Percentiles rank a stretch among this genome's conserved stretches.
Evolutionary conservation across 2,113 vertebrate genomes (phyloP).

Genomic region (Struthidea cinerea): DNA sequence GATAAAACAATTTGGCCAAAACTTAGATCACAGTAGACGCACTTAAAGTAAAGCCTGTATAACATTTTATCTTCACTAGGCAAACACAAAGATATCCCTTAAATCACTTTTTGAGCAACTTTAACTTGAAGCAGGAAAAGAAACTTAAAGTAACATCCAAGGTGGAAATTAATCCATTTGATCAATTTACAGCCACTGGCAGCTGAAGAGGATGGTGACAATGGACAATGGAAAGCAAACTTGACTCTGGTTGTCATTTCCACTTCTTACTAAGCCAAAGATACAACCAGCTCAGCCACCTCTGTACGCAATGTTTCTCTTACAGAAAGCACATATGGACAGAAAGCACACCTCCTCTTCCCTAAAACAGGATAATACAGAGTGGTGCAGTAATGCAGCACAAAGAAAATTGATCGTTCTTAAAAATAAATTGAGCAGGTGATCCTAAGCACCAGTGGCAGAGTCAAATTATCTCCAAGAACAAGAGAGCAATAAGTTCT

Average conservation of each 20-base stretch:
- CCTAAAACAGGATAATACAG: background rate
- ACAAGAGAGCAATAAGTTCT: background rate
- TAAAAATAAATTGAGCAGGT: background rate
- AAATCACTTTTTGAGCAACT: background rate
- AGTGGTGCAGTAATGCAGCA: background rate
- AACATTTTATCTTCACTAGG: background rate
- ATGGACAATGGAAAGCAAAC: background rate
- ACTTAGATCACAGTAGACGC: background rate
- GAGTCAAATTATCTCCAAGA: background rate
- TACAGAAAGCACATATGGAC: background rate
- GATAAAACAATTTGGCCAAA: background rate
- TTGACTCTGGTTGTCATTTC: background rate
- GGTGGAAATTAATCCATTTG: background rate
- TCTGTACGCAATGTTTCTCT: background rate
- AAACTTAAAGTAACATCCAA: background rate
- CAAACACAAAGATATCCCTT: background rate
- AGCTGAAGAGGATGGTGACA: background rate
- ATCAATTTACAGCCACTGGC: background rate
- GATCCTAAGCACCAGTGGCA: background rate
- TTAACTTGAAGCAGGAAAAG: background rate
- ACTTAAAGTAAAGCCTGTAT: background rate
- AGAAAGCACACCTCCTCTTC: background rate
- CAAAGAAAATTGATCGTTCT: background rate
- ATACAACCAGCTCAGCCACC: background rate
- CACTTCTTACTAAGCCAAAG: background rate